Evolutionary conservation across 2,113 vertebrate genomes (phyloP), one percentile per base, ranked within the genome.

Genomic region (Salvelinus alpinus): DNA sequence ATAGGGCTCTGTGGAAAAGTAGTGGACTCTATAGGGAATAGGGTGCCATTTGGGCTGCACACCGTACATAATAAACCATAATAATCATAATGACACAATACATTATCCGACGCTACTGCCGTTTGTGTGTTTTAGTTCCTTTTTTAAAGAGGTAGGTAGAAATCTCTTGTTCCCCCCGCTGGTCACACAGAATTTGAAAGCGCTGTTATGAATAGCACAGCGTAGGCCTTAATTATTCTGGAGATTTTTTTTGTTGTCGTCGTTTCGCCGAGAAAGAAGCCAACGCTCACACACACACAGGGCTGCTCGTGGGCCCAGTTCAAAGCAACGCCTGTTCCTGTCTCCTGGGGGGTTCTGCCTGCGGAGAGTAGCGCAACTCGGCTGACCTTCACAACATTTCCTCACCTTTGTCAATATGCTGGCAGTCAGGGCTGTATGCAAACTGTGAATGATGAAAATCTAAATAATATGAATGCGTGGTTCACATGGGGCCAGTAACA

Each of bases 391-490:
- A 83, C 51, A 75, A 88, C 80, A 84, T 13, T 60, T 71, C 68
- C 70, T 69, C 70, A 4, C 76, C 76, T 81, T 66, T 79, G 74
- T 76, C 84, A 74, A 79, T 82, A 83, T 79, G 85, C 84, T 88
- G 74, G 74, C 48, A 66, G 38, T 51, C 80, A 76, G 64, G 87
- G 88, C 79, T 85, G 83, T 84, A 78, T 86, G 81, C 81, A 88
- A 89, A 88, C 83, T 84, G 84, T 84, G 84, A 86, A 87, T 86
- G 85, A 85, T 60, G 79, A 88, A 87, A 87, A 78, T 75, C 20
- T 5, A 82, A 78, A 78, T 80, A 72, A 81, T 85, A n/a, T 64
- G 62, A 22, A n/a, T 13, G 62, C 86, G 65, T 72, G 67, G 72
- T 70, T 85, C 82, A 79, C 83, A 78, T 64, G 62, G 62, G 13